phyloP scores from a whole-genome alignment of 1,140 invertebrate genomes.

The Acyrthosiphon pisum region DNA sequence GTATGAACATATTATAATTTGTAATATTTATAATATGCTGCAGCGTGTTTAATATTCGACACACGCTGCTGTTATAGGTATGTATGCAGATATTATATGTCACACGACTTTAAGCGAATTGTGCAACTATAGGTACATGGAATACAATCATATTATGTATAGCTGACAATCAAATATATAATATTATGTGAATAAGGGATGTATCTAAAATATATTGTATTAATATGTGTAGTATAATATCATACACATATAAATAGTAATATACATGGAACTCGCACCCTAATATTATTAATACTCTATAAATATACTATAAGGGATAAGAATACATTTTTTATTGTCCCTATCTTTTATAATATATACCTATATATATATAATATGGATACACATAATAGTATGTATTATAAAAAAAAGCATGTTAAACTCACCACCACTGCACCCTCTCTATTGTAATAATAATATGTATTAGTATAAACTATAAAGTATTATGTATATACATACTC shows the following conservation, averaged over 20 bases:
- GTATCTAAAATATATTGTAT: not conserved
- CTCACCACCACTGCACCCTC: not conserved
- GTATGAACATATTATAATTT: no score
- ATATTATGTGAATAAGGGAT: not conserved
- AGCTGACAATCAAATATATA: not conserved
- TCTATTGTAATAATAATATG: no score
- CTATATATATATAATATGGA: not conserved
- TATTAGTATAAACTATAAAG: slow-evolving; percentile 2
- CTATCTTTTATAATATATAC: slow-evolving; percentile 4
- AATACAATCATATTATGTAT: no score
- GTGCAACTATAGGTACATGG: no score
- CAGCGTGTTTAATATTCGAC: not conserved
- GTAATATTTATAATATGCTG: not conserved
- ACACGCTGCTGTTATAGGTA: not conserved
- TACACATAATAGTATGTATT: not conserved
- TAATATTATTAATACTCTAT: not conserved
- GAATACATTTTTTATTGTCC: not conserved
- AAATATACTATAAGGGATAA: not conserved
- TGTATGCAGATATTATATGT: not conserved
- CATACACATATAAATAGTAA: not conserved
- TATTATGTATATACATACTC: not conserved
- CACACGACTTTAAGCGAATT: no score
- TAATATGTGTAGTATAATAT: not conserved
- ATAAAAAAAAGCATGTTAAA: slow-evolving; percentile 16
- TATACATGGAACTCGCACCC: not conserved